Evolutionary conservation across 2,888 invertebrate species (phyloP), one percentile per base, ranked within the genome.

Genomic region (Aporophyla lueneburgensis): DNA sequence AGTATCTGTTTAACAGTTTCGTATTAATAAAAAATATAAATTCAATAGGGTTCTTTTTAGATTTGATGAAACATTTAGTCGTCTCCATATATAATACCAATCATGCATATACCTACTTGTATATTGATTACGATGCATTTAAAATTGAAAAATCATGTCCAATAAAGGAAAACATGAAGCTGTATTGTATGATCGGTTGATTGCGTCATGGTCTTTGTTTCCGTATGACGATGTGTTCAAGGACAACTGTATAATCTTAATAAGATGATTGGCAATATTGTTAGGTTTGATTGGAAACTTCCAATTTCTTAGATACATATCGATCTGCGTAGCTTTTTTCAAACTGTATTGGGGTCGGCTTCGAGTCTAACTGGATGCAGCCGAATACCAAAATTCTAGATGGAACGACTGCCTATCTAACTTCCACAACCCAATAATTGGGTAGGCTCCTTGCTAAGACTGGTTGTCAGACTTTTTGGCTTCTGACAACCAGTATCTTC

Each of bases 141-240:
- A 51, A 43, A 74, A 63, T 81, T 63, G 21, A 74, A 74, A 63
- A 58, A 21, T 2, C 14, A 33, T 74, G 81, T 81, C 19, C 68
- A 82, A 74, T 83, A 66, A 71, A 71, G 71, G 46, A 59, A 71
- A 82, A 82, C 71, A 74, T 76, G 54, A 76, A 54, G 61, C 19
- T 43, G 27, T 33, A 62, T 73, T 72, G 27, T 61, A 40, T 78
- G 58, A 63, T 73, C 53, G 5, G 19, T 65, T 68, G 77, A 86
- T 77, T 77, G 63, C 77, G 65, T 86, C 73, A 76, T 40, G 63
- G 70, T 68, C 59, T 84, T 82, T 88, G 87, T 81, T 66, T 71
- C 70, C 65, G 68, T 66, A 68, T 40, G 53, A 67, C 54, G 65
- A 74, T 33, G 27, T 69, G 53, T 65, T 76, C 71, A 67, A 71